A percentile compares a stretch with the other conserved stretches of the same genome.
phyloP scores from a whole-genome alignment of 92 coral and sea anemone species.

The Heteractis magnifica region DNA sequence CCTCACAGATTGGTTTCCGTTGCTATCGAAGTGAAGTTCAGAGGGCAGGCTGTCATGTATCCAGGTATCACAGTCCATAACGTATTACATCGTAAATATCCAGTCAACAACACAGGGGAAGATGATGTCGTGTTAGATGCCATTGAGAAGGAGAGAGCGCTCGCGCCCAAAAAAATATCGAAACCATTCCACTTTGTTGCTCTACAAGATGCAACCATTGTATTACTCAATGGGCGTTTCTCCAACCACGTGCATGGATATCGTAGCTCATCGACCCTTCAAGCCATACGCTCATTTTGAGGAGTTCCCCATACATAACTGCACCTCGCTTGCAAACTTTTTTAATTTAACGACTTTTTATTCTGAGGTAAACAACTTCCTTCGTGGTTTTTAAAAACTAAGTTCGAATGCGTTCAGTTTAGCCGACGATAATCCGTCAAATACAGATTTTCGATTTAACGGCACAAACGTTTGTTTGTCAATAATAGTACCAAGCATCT shows the following conservation, averaged over 20 bases:
- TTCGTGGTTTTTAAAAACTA: background rate
- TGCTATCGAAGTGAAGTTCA: constrained; percentile 42
- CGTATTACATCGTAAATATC: constrained; percentile 33
- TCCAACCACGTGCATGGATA: constrained; percentile 21
- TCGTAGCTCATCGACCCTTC: constrained; percentile 17
- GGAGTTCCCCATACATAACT: background rate
- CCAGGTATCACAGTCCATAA: constrained; percentile 32
- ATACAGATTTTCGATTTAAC: no score
- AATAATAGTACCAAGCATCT: no score
- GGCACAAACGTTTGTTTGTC: no score
- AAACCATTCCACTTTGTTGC: background rate
- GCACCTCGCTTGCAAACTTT: background rate
- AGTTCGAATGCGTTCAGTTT: background rate
- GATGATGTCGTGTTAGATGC: background rate
- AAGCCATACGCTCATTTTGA: constrained; percentile 24
- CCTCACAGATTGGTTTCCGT: constrained; percentile 7
- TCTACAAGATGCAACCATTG: background rate
- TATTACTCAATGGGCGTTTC: background rate
- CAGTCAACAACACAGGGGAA: constrained; percentile 9
- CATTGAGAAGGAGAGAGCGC: constrained; percentile 13
- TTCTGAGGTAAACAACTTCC: background rate
- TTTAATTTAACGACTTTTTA: background rate
- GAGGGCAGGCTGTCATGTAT: constrained; percentile 51
- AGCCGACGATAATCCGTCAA: no score
- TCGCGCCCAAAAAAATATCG: constrained; percentile 7